Conservation (phyloP, 2,797 vertebrate species). For the Poeciliopsis turneri region DNA sequence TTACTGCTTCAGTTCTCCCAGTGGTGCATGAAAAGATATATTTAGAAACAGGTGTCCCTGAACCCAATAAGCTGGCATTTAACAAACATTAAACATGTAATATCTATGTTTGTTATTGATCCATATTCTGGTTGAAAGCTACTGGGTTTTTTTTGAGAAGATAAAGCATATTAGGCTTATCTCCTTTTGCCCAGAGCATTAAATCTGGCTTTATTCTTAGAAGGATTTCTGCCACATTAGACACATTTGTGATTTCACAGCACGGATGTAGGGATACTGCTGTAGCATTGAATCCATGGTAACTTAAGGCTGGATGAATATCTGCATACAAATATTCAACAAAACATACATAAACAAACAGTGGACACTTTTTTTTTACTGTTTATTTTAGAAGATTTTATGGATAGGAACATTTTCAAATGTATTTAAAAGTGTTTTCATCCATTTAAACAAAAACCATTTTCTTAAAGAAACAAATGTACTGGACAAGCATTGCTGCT, state of each 20-base stretch:
- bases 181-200: conserved; percentile 1
- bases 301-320: conserved; percentile 7
- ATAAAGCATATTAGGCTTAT: conserved; percentile 9
- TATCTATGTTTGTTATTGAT: background rate
- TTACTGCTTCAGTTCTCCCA: conserved; percentile 45
- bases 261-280: conserved; percentile 21
- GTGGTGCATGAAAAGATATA: conserved; percentile 31
- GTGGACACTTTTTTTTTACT: background rate
- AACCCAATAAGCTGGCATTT: conserved; percentile 7
- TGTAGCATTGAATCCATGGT: conserved; percentile 3
- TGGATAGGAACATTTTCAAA: background rate
- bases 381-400: background rate
- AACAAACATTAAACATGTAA: background rate
- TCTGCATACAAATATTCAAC: background rate
- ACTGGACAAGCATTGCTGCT: background rate
- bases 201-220: conserved; percentile 9
- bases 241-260: conserved; percentile 31
- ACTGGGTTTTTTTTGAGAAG: conserved; percentile 5
- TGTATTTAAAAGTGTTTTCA: background rate
- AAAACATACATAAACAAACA: background rate
- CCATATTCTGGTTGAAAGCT: background rate
- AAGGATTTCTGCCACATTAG: conserved; percentile 23
- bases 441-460: background rate
- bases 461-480: background rate
- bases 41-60: conserved; percentile 40